phyloP scores from a whole-genome alignment of 2,888 invertebrate species.

The Meloe dianella region DNA sequence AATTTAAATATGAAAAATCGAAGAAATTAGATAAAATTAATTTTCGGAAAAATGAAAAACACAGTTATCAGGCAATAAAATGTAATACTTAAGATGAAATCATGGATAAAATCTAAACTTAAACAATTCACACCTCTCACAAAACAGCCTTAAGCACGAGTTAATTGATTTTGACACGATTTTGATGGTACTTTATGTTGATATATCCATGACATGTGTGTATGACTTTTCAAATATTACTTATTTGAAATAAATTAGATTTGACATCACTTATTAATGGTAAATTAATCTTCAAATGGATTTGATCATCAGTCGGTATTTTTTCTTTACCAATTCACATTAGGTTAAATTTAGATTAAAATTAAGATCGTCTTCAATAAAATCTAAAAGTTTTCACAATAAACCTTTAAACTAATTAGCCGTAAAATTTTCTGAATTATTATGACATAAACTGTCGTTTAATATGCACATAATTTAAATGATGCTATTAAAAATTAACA shows the following conservation, averaged over 20 bases:
- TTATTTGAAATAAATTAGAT: conserved; percentile 34
- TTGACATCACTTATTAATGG: conserved; percentile 27
- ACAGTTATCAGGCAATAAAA: conserved; percentile 32
- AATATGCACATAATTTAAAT: conserved; percentile 19
- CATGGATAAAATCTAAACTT: conserved; percentile 33
- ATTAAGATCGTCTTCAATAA: background rate
- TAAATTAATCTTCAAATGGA: background rate
- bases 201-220: conserved; percentile 35
- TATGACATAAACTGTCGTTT: conserved; percentile 17
- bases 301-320: background rate
- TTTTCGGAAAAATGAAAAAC: conserved; percentile 26
- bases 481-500: conserved; percentile 15
- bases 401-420: conserved; percentile 10
- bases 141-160: conserved; percentile 34
- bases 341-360: background rate
- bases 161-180: conserved; percentile 44
- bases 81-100: conserved; percentile 32
- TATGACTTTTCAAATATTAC: conserved; percentile 32
- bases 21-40: background rate
- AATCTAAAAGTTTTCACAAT: background rate
- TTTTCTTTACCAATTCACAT: too few relatives aligned
- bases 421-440: conserved; percentile 19
- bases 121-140: conserved; percentile 41
- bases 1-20: background rate
- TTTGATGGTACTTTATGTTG: conserved; percentile 39